Percentiles rank a stretch among this genome's conserved stretches.
phyloP scores from a whole-genome alignment of 2,888 invertebrate genomes.

The Eupithecia dodoneata region DNA sequence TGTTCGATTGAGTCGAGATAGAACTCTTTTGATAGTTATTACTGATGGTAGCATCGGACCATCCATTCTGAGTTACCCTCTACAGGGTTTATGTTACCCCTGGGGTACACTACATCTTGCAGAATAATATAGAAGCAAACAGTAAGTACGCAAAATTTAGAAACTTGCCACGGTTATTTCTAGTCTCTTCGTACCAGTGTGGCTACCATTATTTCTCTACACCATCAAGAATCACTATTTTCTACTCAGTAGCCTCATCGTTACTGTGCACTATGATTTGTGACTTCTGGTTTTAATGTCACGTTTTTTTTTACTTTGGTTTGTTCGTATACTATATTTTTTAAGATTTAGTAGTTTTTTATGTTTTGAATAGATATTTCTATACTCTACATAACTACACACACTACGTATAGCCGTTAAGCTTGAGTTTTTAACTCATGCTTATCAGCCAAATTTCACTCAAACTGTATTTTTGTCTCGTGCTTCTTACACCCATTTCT shows the following conservation, averaged over 20 bases:
- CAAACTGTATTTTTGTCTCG: too few relatives aligned
- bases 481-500: neutral
- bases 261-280: neutral
- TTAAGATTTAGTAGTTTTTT: too few relatives aligned
- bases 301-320: neutral
- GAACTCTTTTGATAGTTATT: constrained; percentile 27
- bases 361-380: too few relatives aligned
- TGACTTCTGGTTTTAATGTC: neutral
- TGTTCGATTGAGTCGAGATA: constrained; percentile 7
- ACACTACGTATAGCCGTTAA: too few relatives aligned
- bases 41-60: constrained; percentile 39
- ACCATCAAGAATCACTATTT: neutral
- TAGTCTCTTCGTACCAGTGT: neutral
- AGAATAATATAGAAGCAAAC: constrained; percentile 9
- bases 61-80: constrained; percentile 33
- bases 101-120: constrained; percentile 17
- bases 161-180: neutral
- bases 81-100: constrained; percentile 36
- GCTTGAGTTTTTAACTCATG: too few relatives aligned
- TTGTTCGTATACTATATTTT: neutral
- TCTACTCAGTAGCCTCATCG: neutral
- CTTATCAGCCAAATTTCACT: too few relatives aligned
- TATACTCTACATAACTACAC: too few relatives aligned
- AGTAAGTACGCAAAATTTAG: neutral
- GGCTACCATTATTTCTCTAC: neutral